These are phyloP conservation scores for Latrodectus hesperus DNA, from an alignment of 2,888 invertebrate species.

Conservation along the genomic window DNA sequence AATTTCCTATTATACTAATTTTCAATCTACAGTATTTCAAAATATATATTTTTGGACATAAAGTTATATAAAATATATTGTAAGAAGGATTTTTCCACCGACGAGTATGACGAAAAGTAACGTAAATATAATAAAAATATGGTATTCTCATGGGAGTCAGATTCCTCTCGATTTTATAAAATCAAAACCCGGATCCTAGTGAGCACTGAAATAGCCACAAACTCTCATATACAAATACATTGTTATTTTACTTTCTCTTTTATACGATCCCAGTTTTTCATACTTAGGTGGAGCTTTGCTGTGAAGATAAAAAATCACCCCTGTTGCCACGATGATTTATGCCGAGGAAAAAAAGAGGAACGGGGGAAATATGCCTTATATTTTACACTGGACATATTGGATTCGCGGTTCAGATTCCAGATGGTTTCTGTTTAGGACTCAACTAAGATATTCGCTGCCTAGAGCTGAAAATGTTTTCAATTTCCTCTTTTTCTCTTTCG, in stretches of 20 bases:
- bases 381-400: slow-evolving; percentile 53
- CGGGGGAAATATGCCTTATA: slow-evolving; percentile 51
- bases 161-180: too few species aligned
- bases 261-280: slow-evolving; percentile 8
- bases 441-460: slow-evolving; percentile 49
- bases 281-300: slow-evolving; percentile 9
- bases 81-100: too few species aligned
- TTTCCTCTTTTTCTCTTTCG: slow-evolving; percentile 48
- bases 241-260: not conserved
- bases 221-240: too few species aligned
- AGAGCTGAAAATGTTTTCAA: slow-evolving; percentile 55
- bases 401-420: slow-evolving; percentile 37
- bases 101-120: too few species aligned
- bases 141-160: too few species aligned
- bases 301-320: slow-evolving; percentile 24
- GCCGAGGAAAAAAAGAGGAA: slow-evolving; percentile 15
- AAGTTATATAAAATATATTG: too few species aligned
- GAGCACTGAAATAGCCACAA: too few species aligned
- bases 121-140: too few species aligned
- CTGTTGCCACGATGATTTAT: slow-evolving; percentile 53
- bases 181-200: too few species aligned
- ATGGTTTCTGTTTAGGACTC: slow-evolving; percentile 43
- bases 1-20: too few species aligned
- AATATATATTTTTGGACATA: too few species aligned
- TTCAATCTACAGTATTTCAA: too few species aligned